Base-by-base conservation (phyloP, 2,888 invertebrate species). In the Dolichomitus sp. region DNA sequence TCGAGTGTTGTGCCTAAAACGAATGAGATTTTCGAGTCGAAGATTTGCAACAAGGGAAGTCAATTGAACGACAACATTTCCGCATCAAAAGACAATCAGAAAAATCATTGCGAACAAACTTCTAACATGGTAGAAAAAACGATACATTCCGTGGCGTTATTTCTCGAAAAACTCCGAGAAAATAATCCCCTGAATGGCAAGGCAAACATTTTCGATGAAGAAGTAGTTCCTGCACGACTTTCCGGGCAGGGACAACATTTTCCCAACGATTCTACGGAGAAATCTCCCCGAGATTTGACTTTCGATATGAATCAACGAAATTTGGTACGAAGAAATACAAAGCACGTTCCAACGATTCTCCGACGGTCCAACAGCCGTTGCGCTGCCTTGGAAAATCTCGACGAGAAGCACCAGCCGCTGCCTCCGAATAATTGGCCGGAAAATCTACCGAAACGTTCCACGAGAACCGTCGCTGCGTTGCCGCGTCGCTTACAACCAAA, bases 281-380 rank as follows among this genome's bases (percentile, higher is more conserved):
- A 42, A 11, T 50, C 12, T 17, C 54, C 6, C 54, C 17, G 19
- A 12, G 63, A 63, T 14, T 23, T 17, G 45, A 68, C 48, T 23
- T 19, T 30, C 14, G 52, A 72, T n/a, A 40, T 42, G 19, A 50
- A 76, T 66, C n/a, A 12, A 7, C 50, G 63, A 59, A 68, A 45
- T 40, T 19, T 19, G 1, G 23, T 52, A 12, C 81, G 63, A 27
- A 59, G 57, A 61, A 68, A 63, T 23, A 17, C 30, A 1, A 84
- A 85, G 75, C 79, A 86, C 76, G 61, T 82, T 45, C 86, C 86
- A 11, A 63, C 72, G 42, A 85, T 85, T 9, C 52, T 82, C 4
- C 80, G 80, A 72, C 61, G 81, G 68, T 52, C 77, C 5, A 70
- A 68, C 70, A 33, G 66, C 12, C 79, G 78, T 48, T 23, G 19